Conservation (phyloP, 2,113 vertebrate species). For the Phycodurus eques region DNA sequence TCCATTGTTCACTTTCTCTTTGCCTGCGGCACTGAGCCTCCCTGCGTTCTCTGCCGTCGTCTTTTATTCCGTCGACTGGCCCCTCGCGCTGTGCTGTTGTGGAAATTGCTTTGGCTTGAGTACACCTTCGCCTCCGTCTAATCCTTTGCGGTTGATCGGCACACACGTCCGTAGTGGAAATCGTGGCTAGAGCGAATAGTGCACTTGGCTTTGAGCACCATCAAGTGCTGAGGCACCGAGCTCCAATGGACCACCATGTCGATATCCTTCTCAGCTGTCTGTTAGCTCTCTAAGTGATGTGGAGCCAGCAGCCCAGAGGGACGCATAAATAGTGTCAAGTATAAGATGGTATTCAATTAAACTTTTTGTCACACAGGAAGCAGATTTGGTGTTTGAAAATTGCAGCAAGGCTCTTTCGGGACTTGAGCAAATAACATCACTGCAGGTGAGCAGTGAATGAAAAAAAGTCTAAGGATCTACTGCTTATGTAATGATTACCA, state of each 20-base stretch:
- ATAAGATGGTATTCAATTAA: conserved; percentile 7
- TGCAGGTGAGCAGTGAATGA: too few relatives aligned
- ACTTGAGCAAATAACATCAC: too few relatives aligned
- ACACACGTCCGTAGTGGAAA: conserved; percentile 26
- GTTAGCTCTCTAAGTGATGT: conserved; percentile 27
- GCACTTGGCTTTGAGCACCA: conserved; percentile 31
- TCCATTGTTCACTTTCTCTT: conserved; percentile 9
- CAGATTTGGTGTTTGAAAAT: too few relatives aligned
- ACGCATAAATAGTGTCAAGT: conserved; percentile 9
- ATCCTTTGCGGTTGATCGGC: conserved; percentile 24
- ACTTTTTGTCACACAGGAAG: neutral
- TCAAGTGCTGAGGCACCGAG: conserved; percentile 25
- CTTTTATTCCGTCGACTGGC: neutral
- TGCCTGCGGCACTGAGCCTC: conserved; percentile 11
- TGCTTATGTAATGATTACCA: too few relatives aligned
- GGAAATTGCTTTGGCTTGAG: conserved; percentile 18
- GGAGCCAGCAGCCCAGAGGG: conserved; percentile 14
- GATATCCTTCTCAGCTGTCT: conserved; percentile 25
- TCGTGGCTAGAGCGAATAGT: conserved; percentile 27
- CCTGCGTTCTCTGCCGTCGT: conserved; percentile 23
- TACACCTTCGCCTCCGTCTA: neutral
- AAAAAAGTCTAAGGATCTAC: too few relatives aligned
- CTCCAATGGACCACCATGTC: conserved; percentile 36
- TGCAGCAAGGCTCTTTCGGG: too few relatives aligned
- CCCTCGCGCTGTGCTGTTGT: neutral